Evolutionary conservation across 2,113 vertebrate species (phyloP), one percentile per base, ranked within the genome.

Genomic region (Zosterops hypoxanthus): DNA sequence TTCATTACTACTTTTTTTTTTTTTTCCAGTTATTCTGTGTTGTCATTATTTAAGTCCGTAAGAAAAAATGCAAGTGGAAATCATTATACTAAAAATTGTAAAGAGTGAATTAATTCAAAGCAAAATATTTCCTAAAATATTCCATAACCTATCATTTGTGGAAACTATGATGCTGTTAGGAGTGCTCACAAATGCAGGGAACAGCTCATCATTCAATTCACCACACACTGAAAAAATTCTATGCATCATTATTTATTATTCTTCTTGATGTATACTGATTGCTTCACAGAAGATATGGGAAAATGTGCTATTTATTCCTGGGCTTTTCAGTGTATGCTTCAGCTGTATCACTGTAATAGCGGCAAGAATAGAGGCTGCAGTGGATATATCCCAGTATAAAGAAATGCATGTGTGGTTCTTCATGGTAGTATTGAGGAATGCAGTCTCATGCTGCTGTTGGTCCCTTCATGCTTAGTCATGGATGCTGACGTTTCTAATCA

Each of bases 391-490:
- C 16, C 34, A 24, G 8, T 44, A 52, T n/a, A n/a, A 91, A 87
- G 41, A 50, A 63, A 12, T 2, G 2, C 1, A 11, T 0, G 0
- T 18, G 3, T 59, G 34, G 28, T 61, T 76, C 34, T 61, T 82
- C 28, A 12, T 8, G 11, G 24, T 5, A 34, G 5, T 56, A 33
- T 14, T 64, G 47, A 83, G 34, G 15, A 82, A 46, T 8, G 46
- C 14, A 49, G 2, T 36, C 10, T 65, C 14, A 11, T 4, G 4
- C 13, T 28, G 2, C 17, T 49, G 17, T 73, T 1, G 1, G 16
- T 26, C 23, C 7, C 47, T 84, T 59, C 33, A 22, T 31, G 20
- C 14, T 88, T 70, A 61, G 14, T 34, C 21, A 24, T n/a, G n/a
- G n/a, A 66, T 8, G 0, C 15, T 71, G 21, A 21, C 50, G 3